phyloP scores from a whole-genome alignment of 1,140 invertebrate genomes.

The Cyphomyrmex costatus region DNA sequence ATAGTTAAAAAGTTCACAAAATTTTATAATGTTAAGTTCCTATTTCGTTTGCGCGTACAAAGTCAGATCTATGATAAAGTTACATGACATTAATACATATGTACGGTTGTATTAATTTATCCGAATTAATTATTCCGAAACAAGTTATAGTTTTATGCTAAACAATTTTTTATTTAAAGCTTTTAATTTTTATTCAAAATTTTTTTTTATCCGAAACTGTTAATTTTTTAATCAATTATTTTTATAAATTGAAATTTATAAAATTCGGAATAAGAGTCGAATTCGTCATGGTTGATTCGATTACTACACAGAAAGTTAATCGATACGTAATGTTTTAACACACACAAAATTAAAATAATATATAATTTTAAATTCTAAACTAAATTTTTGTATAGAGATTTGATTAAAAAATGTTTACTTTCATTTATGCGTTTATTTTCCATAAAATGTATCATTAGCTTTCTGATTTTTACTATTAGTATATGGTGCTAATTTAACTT shows the following conservation, averaged over 20 bases:
- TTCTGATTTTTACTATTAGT: background rate
- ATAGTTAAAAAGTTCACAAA: too few species aligned
- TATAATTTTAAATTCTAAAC: background rate
- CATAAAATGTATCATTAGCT: background rate
- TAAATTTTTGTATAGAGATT: background rate
- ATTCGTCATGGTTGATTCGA: background rate
- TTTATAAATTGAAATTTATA: background rate
- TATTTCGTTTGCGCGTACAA: background rate
- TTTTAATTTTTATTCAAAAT: too few species aligned
- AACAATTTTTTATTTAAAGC: background rate
- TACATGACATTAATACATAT: constrained; percentile 21
- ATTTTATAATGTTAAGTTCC: background rate
- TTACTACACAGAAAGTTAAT: background rate
- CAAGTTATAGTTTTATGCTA: background rate
- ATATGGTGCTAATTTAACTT: background rate
- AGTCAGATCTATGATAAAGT: constrained; percentile 1
- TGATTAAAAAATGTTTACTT: background rate
- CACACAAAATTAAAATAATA: background rate
- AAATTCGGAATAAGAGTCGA: background rate
- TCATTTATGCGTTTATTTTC: background rate
- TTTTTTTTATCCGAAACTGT: background rate
- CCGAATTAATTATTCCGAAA: background rate
- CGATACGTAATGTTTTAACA: background rate
- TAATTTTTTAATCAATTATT: background rate
- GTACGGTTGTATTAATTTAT: background rate